Evolutionary conservation across 2,797 vertebrate genomes (phyloP).

Genomic region (Botia kubotai): DNA sequence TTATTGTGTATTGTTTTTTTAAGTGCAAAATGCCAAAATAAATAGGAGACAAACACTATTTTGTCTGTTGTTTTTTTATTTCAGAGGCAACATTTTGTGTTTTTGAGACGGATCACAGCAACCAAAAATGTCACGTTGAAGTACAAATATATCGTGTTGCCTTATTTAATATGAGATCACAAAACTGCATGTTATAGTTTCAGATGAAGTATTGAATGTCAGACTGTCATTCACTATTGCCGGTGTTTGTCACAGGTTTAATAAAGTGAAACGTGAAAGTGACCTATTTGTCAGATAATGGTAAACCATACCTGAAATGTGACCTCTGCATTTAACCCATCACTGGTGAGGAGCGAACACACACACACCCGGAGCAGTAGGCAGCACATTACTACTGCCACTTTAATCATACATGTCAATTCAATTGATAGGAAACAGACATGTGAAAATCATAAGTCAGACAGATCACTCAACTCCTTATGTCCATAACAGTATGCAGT

Average conservation of each 20-base stretch:
- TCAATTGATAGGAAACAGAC: background rate
- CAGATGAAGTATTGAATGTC: background rate
- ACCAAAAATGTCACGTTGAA: background rate
- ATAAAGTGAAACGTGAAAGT: no score
- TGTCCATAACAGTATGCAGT: background rate
- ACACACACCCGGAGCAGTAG: no score
- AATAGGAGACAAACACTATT: constrained; percentile 14
- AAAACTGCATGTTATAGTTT: background rate
- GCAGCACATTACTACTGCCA: no score
- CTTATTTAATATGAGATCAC: no score
- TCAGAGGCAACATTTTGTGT: background rate
- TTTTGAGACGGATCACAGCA: background rate
- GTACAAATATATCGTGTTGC: background rate
- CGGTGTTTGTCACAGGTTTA: background rate
- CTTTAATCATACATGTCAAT: no score
- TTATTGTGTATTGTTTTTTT: background rate
- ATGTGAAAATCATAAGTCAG: background rate
- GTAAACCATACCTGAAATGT: no score
- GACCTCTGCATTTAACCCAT: no score
- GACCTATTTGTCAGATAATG: no score
- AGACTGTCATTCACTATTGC: background rate
- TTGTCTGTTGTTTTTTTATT: no score
- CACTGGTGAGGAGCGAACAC: no score
- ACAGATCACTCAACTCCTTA: background rate
- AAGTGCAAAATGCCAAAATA: constrained; percentile 12